Conservation (phyloP, 2,888 invertebrate genomes). For the Globia sparganii region DNA sequence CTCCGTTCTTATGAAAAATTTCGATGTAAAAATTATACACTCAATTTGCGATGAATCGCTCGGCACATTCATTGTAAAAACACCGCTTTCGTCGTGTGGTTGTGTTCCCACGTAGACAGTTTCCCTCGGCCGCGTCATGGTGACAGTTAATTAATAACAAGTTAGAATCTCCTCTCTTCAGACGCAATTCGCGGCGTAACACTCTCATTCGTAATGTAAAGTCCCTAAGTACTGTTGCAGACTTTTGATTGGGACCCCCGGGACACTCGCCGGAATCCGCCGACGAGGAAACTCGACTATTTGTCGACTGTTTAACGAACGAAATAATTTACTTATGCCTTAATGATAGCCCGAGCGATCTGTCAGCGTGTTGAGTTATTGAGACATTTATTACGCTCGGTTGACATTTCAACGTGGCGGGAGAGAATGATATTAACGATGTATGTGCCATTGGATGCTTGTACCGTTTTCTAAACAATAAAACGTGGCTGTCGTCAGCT, state of each 20-base stretch:
- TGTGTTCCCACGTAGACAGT: slow-evolving; percentile 73
- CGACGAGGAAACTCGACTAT: slow-evolving; percentile 64
- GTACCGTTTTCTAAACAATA: slow-evolving; percentile 73
- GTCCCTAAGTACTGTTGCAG: slow-evolving; percentile 77
- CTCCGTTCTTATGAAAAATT: slow-evolving; percentile 60
- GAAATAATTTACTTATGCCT: slow-evolving; percentile 76
- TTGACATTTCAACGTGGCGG: slow-evolving; percentile 73
- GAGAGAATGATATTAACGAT: slow-evolving; percentile 73
- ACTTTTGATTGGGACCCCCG: slow-evolving; percentile 79
- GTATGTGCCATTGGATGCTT: slow-evolving; percentile 66
- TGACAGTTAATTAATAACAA: slow-evolving; percentile 83
- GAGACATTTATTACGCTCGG: slow-evolving; percentile 77
- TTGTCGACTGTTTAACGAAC: slow-evolving; percentile 72
- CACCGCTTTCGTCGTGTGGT: slow-evolving; percentile 73
- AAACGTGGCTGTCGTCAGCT: slow-evolving; percentile 68
- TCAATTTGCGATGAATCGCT: slow-evolving; percentile 73
- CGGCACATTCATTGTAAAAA: slow-evolving; percentile 68
- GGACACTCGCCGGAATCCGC: slow-evolving; percentile 57
- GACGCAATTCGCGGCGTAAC: slow-evolving; percentile 68
- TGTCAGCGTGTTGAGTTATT: slow-evolving; percentile 76
- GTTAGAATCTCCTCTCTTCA: slow-evolving; percentile 75
- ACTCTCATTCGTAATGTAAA: slow-evolving; percentile 72
- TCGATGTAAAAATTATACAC: slow-evolving; percentile 69
- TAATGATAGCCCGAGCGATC: slow-evolving; percentile 74
- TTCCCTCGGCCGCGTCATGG: slow-evolving; percentile 55